These are phyloP conservation scores for Acrocyrtus sp. DNA, from an alignment of 2,888 invertebrate genomes.

Conservation along the genomic window DNA sequence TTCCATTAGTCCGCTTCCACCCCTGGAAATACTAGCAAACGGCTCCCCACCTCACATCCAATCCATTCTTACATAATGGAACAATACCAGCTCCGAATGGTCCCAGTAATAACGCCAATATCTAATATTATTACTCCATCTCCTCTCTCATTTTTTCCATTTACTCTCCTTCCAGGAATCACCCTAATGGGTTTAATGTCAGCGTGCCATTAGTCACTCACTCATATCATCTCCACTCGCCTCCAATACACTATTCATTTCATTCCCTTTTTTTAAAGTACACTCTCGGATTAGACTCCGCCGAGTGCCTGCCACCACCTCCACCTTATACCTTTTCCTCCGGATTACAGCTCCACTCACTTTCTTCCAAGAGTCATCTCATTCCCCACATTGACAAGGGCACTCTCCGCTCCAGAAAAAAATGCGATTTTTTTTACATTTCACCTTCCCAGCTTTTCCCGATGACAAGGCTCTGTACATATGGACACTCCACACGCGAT, in stretches of 20 bases:
- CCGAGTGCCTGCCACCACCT: no score
- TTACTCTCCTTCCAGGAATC: slow-evolving; percentile 14
- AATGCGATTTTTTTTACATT: no score
- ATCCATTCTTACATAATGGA: background rate
- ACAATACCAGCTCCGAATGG: background rate
- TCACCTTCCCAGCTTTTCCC: background rate
- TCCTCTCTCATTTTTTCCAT: background rate
- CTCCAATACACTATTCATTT: slow-evolving; percentile 6
- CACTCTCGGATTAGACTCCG: background rate
- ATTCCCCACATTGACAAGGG: no score
- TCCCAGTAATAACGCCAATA: background rate
- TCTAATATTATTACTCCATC: slow-evolving; percentile 6
- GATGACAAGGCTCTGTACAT: background rate
- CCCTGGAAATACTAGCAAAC: background rate
- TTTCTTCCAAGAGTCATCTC: background rate
- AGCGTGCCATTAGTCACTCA: slow-evolving; percentile 47
- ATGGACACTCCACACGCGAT: background rate
- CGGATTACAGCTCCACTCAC: background rate
- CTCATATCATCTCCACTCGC: background rate
- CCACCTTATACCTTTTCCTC: no score
- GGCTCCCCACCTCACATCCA: background rate
- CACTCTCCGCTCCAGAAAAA: no score
- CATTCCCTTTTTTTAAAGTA: background rate
- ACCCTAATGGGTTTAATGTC: slow-evolving; percentile 53
- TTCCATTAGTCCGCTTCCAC: background rate